These are phyloP conservation scores for Sula dactylatra DNA, from an alignment of 2,113 vertebrate species.

Conservation along the genomic window DNA sequence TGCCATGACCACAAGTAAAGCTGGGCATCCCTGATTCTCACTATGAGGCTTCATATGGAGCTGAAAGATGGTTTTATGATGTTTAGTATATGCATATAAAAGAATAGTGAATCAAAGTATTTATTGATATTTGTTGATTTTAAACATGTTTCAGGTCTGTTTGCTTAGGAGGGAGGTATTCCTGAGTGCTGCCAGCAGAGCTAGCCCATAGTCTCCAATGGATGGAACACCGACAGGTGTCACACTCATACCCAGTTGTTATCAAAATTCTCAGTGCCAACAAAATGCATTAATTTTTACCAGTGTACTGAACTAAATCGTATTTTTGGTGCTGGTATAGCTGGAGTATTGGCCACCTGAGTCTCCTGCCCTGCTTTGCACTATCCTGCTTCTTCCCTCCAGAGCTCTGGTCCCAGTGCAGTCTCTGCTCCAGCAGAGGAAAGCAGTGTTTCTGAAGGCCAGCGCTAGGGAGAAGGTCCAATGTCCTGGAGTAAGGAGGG, in stretches of 20 bases:
- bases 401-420: not conserved
- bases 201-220: rapidly evolving
- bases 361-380: not conserved
- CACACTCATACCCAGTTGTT: not conserved
- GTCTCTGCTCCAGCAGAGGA: not conserved
- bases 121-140: not conserved
- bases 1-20: not conserved
- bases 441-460: not conserved
- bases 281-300: not conserved
- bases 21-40: not conserved
- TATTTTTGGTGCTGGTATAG: not conserved
- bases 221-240: not conserved
- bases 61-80: not conserved
- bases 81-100: not conserved
- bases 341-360: not conserved
- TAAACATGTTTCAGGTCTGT: not conserved
- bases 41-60: not conserved
- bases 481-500: not conserved
- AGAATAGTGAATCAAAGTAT: not conserved
- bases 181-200: not conserved
- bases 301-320: not conserved
- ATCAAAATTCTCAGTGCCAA: not conserved
- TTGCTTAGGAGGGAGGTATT: not conserved
- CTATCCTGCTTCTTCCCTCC: not conserved
- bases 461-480: not conserved